These are phyloP conservation scores for Calameuta idolon DNA, from an alignment of 2,888 invertebrate species.

Conservation along the genomic window DNA sequence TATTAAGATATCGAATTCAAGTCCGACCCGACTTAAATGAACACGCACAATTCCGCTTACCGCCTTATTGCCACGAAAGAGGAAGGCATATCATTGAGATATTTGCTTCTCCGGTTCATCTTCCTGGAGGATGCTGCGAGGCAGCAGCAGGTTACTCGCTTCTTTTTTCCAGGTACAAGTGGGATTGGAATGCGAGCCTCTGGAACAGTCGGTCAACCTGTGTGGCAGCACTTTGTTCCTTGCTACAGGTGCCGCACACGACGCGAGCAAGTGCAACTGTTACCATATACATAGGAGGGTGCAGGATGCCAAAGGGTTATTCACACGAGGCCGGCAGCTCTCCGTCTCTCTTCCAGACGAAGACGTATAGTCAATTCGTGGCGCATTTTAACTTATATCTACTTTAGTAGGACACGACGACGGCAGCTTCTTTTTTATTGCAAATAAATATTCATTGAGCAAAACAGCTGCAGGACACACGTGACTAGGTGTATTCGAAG, in stretches of 20 bases:
- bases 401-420: background rate
- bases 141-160: background rate
- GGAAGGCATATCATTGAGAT: background rate
- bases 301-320: background rate
- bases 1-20: background rate
- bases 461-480: background rate
- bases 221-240: slow-evolving; percentile 6
- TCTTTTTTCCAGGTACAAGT: slow-evolving; percentile 4
- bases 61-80: background rate
- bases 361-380: background rate
- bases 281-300: background rate
- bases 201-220: slow-evolving; percentile 10
- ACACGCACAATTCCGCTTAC: background rate
- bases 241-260: slow-evolving; percentile 3
- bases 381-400: background rate
- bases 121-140: background rate
- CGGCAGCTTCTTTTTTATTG: background rate
- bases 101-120: background rate
- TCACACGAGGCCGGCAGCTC: background rate
- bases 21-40: background rate
- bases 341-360: background rate
- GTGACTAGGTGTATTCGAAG: background rate
- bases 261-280: slow-evolving; percentile 8
- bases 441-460: background rate
- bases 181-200: slow-evolving; percentile 4